These are phyloP conservation scores for Drosophila recens DNA, from an alignment of 2,888 invertebrate species.

Conservation along the genomic window DNA sequence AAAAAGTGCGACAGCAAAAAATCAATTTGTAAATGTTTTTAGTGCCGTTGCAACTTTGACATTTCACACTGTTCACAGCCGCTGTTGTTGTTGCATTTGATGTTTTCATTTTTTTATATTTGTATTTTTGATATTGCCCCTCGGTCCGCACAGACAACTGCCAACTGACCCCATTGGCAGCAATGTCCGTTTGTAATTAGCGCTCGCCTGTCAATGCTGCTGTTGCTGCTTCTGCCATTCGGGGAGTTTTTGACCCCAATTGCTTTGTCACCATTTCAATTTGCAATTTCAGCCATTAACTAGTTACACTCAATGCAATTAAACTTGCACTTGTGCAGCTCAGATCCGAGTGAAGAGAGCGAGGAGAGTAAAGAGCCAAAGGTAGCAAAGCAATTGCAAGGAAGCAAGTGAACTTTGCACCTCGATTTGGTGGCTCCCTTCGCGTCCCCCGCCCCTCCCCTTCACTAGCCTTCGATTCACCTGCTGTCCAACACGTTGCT, in stretches of 20 bases:
- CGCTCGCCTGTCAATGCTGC: slow-evolving; percentile 43
- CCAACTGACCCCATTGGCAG: slow-evolving; percentile 74
- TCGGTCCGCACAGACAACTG: slow-evolving; percentile 49
- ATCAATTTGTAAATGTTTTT: slow-evolving; percentile 80
- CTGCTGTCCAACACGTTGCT: slow-evolving; percentile 16
- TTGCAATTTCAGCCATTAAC: slow-evolving; percentile 80
- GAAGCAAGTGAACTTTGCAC: slow-evolving; percentile 30
- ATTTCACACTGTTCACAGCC: slow-evolving; percentile 64
- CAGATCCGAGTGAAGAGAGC: slow-evolving; percentile 15
- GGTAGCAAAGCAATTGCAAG: slow-evolving; percentile 50
- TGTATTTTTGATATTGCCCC: slow-evolving; percentile 46
- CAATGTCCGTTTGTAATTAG: slow-evolving; percentile 69
- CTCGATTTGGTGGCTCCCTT: slow-evolving; percentile 24
- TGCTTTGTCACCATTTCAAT: slow-evolving; percentile 82
- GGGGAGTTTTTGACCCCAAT: slow-evolving; percentile 79
- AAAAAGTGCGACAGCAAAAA: slow-evolving; percentile 66
- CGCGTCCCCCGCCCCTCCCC: not conserved
- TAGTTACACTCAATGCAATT: slow-evolving; percentile 79
- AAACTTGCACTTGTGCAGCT: slow-evolving; percentile 71
- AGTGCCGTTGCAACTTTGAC: slow-evolving; percentile 68
- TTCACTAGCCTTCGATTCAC: not conserved
- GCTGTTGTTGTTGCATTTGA: slow-evolving; percentile 27
- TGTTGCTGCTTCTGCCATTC: slow-evolving; percentile 36
- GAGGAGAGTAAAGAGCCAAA: slow-evolving; percentile 6
- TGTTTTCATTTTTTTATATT: slow-evolving; percentile 7